These are phyloP conservation scores for Helogale parvula DNA, from an alignment of 2,113 vertebrate species.

Conservation along the genomic window DNA sequence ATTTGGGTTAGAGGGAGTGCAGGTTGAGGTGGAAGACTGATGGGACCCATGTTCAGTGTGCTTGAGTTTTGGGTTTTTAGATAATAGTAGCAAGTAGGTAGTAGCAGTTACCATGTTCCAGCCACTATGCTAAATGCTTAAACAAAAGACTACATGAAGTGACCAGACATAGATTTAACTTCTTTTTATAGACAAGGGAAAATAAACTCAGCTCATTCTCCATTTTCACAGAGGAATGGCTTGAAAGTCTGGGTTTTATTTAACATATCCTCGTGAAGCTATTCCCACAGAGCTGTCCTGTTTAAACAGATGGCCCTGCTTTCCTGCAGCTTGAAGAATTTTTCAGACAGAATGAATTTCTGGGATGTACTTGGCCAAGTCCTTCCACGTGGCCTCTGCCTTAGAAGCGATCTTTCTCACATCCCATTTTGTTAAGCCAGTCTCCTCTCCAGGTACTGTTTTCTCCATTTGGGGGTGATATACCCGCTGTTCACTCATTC, in stretches of 20 bases:
- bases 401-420: neutral
- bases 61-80: neutral
- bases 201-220: neutral
- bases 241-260: neutral
- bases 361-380: neutral
- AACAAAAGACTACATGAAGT: neutral
- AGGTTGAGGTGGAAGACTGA: neutral
- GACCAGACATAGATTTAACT: neutral
- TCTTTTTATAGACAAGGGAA: neutral
- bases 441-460: neutral
- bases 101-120: neutral
- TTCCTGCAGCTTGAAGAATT: neutral
- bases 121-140: neutral
- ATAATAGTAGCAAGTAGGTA: neutral
- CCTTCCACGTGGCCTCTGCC: neutral
- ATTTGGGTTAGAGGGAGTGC: neutral
- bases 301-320: neutral
- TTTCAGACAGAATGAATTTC: constrained; percentile 30
- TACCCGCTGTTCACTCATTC: neutral
- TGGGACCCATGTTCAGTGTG: neutral
- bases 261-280: neutral
- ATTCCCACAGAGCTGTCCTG: neutral
- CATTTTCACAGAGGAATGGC: neutral
- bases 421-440: neutral
- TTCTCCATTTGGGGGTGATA: neutral